A percentile compares a stretch with the other conserved stretches of the same genome.
Evolutionary conservation across 2,797 vertebrate species (phyloP).

Genomic region (Gorsachius magnificus): DNA sequence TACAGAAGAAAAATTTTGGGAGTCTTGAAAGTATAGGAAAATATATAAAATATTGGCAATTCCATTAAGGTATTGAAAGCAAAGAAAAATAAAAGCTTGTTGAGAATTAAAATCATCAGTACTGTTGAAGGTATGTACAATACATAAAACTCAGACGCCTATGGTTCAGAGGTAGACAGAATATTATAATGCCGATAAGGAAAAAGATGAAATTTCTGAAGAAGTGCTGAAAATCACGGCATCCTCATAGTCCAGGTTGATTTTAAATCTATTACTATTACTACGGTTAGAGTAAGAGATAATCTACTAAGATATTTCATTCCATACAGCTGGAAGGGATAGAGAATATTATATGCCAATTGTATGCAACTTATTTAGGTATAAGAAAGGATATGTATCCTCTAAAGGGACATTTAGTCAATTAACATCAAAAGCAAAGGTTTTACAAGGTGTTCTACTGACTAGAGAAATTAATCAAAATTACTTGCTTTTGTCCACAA

Average conservation of each 20-base stretch:
- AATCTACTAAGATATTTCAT: neutral
- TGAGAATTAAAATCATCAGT: neutral
- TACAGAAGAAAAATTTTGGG: neutral
- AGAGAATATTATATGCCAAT: neutral
- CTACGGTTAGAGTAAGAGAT: neutral
- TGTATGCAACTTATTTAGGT: neutral
- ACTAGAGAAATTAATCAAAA: neutral
- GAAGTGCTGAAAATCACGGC: neutral
- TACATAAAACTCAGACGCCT: neutral
- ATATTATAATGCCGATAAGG: neutral
- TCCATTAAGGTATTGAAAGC: neutral
- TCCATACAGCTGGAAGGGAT: neutral
- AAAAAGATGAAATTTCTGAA: neutral
- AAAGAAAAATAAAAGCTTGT: neutral
- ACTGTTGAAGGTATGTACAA: neutral
- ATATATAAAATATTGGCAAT: neutral
- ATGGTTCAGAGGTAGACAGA: neutral
- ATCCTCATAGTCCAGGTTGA: neutral
- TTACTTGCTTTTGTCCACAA: neutral
- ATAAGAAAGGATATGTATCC: neutral
- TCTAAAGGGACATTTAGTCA: neutral
- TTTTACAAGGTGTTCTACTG: neutral
- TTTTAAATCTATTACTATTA: neutral
- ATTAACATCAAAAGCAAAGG: neutral
- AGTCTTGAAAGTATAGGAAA: neutral